Conservation (phyloP, 2,888 invertebrate genomes). For the Papilio demoleus region DNA sequence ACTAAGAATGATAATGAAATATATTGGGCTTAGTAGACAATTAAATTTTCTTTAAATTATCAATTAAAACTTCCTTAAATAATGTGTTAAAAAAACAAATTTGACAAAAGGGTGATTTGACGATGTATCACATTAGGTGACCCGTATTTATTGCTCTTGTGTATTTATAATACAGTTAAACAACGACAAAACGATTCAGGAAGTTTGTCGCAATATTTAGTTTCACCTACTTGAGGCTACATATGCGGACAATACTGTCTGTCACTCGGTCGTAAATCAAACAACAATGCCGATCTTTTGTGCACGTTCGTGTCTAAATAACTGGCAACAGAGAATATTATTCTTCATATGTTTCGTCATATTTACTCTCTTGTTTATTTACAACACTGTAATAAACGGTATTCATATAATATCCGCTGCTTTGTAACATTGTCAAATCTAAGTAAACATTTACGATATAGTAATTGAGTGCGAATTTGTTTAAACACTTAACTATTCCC, state of each 20-base stretch:
- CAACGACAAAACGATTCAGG: conserved; percentile 19
- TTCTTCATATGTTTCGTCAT: conserved; percentile 34
- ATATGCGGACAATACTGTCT: conserved; percentile 41
- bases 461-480: conserved; percentile 27
- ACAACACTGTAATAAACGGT: conserved; percentile 18
- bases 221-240: conserved; percentile 43
- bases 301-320: conserved; percentile 41
- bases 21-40: no score
- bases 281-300: conserved; percentile 41
- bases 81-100: no score
- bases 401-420: conserved; percentile 15
- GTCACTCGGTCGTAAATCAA: conserved; percentile 44
- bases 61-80: no score
- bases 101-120: no score
- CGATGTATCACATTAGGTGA: no score
- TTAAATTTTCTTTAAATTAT: no score
- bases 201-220: conserved; percentile 20
- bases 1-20: no score
- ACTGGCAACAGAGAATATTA: conserved; percentile 25
- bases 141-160: no score
- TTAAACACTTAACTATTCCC: conserved; percentile 29
- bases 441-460: not conserved
- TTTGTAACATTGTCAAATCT: conserved; percentile 24
- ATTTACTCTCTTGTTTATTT: conserved; percentile 29
- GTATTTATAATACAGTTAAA: conserved; percentile 13